A percentile compares a stretch with the other conserved stretches of the same genome.
Conservation (phyloP, 2,797 vertebrate species). For the Trematocara caparti region DNA sequence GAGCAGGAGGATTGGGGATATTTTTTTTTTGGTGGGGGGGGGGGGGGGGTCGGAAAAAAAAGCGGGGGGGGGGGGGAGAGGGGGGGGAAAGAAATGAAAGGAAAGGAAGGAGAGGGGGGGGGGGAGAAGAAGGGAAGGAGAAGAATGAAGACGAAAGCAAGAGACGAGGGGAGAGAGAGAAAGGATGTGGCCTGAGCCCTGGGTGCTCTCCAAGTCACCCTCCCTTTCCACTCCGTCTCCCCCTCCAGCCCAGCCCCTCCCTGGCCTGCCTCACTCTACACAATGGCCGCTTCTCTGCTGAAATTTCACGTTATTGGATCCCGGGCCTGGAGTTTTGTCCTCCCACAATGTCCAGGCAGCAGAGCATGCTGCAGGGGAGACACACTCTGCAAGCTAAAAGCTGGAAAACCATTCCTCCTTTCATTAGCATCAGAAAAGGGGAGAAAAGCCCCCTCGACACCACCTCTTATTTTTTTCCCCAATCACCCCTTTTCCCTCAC, state of each 20-base stretch:
- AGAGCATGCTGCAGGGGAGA: conserved; percentile 82
- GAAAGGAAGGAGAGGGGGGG: too few species aligned
- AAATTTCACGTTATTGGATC: conserved; percentile 86
- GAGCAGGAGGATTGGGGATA: background rate
- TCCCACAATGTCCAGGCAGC: conserved; percentile 83
- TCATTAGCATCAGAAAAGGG: conserved; percentile 82
- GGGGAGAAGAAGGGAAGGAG: background rate
- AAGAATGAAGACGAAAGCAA: conserved; percentile 48
- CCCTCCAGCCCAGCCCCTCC: conserved; percentile 65
- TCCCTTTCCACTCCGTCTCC: conserved; percentile 64
- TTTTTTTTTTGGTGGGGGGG: background rate
- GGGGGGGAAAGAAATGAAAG: conserved; percentile 35
- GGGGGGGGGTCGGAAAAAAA: background rate
- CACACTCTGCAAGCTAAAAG: conserved; percentile 84
- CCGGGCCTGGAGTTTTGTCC: conserved; percentile 81
- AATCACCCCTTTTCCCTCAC: conserved; percentile 56
- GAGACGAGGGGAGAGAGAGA: conserved; percentile 62
- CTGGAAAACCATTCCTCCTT: conserved; percentile 81
- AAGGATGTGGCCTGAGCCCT: conserved; percentile 80
- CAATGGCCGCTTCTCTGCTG: conserved; percentile 83
- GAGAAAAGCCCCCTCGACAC: conserved; percentile 51
- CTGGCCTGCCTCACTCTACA: conserved; percentile 69
- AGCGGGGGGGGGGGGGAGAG: background rate
- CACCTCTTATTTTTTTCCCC: background rate
- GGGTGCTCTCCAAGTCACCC: conserved; percentile 77